Evolutionary conservation across 2,888 invertebrate genomes (phyloP), one percentile per base, ranked within the genome.

Genomic region (Xanthorhoe designata): DNA sequence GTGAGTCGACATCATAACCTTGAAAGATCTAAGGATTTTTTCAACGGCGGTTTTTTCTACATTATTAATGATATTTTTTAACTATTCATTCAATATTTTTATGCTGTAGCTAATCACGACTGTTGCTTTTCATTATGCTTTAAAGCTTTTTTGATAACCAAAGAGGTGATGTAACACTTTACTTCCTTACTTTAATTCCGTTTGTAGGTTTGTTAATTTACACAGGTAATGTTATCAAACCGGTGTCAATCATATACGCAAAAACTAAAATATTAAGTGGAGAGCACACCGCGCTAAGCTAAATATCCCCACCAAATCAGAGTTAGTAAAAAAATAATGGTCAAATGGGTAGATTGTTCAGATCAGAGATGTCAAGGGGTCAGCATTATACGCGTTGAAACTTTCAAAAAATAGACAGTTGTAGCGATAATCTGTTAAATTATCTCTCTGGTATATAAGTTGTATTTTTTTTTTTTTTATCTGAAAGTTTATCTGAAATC

Each of bases 1-100:
- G 88, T 89, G 88, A 81, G 83, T 82, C 83, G 83, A 86, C 89
- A 80, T 90, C 88, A 87, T 91, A 83, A 90, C 91, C 91, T 92
- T 92, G 91, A 87, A 80, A 82, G 82, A 87, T 84, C 85, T 85
- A 85, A 85, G 82, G 80, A 75, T 78, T 85, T 91, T 91, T 90
- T 90, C 76, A 74, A 70, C 72, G 80, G 82, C 78, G 80, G 83
- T 89, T 90, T 90, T 88, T 89, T 88, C 81, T 74, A 82, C 74
- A 70, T 78, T 81, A 82, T 88, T 90, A 88, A 91, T 87, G 86
- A 89, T 88, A 84, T 87, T 87, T 89, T 83, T 83, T 80, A 85
- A 85, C 85, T 85, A 82, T 89, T 88, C 88, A 86, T 89, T 88
- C 87, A 89, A 89, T 90, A 90, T 84, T 84, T 87, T 84, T 82